Conservation (phyloP, 2,797 vertebrate species). For the Sciurus carolinensis region DNA sequence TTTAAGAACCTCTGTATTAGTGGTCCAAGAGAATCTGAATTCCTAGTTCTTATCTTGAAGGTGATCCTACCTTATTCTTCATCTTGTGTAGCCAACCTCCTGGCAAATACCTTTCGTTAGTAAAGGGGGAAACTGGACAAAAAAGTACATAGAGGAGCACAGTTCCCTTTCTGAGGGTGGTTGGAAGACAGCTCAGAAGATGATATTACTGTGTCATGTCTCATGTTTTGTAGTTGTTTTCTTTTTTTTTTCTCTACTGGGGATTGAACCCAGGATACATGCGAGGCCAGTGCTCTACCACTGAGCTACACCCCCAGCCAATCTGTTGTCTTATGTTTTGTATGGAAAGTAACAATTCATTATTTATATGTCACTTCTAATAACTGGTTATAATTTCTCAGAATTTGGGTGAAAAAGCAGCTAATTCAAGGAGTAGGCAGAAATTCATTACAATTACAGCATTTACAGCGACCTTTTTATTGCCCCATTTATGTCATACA, state of each 20-base stretch:
- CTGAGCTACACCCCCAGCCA: too few species aligned
- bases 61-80: neutral
- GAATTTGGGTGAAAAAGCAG: neutral
- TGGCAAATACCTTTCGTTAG: neutral
- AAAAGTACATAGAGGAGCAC: neutral
- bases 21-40: neutral
- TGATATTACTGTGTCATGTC: neutral
- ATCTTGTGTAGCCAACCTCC: neutral
- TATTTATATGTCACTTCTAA: neutral
- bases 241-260: too few species aligned
- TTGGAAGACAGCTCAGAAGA: neutral
- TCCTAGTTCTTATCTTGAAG: neutral
- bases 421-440: neutral
- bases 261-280: too few species aligned
- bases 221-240: neutral
- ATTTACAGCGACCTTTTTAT: conserved; percentile 6
- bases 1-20: neutral
- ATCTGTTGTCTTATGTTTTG: neutral
- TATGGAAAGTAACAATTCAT: neutral
- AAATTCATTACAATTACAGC: neutral
- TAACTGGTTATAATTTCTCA: neutral
- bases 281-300: too few species aligned
- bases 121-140: neutral
- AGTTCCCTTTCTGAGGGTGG: neutral
- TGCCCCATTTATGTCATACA: neutral